phyloP scores from a whole-genome alignment of 1,140 invertebrate species.

The Eurosta solidaginis region DNA sequence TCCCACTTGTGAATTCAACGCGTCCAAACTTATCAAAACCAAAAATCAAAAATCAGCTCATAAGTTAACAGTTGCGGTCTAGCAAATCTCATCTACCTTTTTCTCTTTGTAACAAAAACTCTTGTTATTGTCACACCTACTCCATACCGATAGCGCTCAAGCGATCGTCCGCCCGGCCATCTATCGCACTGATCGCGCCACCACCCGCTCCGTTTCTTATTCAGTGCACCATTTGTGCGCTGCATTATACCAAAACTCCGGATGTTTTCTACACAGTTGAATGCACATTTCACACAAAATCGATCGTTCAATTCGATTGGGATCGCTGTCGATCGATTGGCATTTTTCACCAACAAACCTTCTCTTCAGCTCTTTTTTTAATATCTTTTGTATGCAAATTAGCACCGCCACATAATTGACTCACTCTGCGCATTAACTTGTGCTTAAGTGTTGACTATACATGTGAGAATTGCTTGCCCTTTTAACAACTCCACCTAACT shows the following conservation, averaged over 20 bases:
- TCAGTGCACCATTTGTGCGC: neutral
- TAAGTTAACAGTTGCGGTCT: neutral
- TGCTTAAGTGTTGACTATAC: slow-evolving; percentile 15
- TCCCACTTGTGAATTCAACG: neutral
- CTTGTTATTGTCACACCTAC: slow-evolving; percentile 23
- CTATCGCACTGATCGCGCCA: no score
- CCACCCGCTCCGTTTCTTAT: no score
- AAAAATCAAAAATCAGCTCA: neutral
- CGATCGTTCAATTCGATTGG: neutral
- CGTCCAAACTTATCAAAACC: neutral
- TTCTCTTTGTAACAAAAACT: neutral
- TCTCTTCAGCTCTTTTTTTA: neutral
- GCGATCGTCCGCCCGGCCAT: neutral
- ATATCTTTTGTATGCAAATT: slow-evolving; percentile 26
- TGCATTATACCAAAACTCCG: neutral
- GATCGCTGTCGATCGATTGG: slow-evolving; percentile 15
- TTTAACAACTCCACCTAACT: neutral
- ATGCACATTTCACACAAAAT: slow-evolving; percentile 18
- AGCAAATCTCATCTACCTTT: neutral
- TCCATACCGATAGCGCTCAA: neutral
- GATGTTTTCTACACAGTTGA: slow-evolving; percentile 4
- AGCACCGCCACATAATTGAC: slow-evolving; percentile 17
- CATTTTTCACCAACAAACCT: slow-evolving; percentile 9
- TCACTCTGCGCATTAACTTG: neutral
- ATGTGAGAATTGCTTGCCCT: neutral